These are phyloP conservation scores for Phthorimaea operculella DNA, from an alignment of 1,140 invertebrate species.

Conservation along the genomic window DNA sequence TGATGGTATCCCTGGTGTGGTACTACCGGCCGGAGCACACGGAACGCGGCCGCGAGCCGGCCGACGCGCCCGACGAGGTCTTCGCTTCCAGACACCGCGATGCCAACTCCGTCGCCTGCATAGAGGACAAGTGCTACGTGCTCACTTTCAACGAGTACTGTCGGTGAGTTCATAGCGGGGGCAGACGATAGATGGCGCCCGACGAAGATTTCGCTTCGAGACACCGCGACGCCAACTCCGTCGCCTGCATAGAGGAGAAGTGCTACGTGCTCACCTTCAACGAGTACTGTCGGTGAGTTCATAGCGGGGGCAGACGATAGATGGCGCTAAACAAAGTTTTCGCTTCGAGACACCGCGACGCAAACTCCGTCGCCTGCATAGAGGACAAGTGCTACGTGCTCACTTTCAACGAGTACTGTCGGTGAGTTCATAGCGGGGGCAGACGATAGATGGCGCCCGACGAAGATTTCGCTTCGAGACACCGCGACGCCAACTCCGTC, in stretches of 20 bases:
- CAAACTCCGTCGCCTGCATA: slow-evolving; percentile 96
- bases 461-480: slow-evolving; percentile 95
- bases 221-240: slow-evolving; percentile 93
- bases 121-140: slow-evolving; percentile 98
- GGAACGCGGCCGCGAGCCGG: slow-evolving; percentile 82
- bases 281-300: slow-evolving; percentile 92
- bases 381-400: slow-evolving; percentile 98
- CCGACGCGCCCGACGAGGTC: slow-evolving; percentile 89
- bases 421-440: slow-evolving; percentile 69
- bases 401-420: slow-evolving; percentile 96
- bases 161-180: slow-evolving; percentile 72
- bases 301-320: too few species aligned
- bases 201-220: slow-evolving; percentile 96
- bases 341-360: slow-evolving; percentile 93
- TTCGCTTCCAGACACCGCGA: slow-evolving; percentile 95
- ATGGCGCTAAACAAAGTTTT: slow-evolving; percentile 90
- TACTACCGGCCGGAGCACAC: slow-evolving; percentile 98
- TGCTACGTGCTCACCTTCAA: slow-evolving; percentile 97
- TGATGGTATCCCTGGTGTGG: slow-evolving; percentile 97
- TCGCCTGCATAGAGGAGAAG: slow-evolving; percentile 98
- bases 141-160: slow-evolving; percentile 97
- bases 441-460: slow-evolving; percentile 71
- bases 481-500: slow-evolving; percentile 93
- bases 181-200: slow-evolving; percentile 62
- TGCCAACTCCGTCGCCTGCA: slow-evolving; percentile 95